Evolutionary conservation across 37 sponge, comb jelly and placozoan genomes (phyloP), one percentile per base, ranked within the genome.

Genomic region (Agelas oroides): DNA sequence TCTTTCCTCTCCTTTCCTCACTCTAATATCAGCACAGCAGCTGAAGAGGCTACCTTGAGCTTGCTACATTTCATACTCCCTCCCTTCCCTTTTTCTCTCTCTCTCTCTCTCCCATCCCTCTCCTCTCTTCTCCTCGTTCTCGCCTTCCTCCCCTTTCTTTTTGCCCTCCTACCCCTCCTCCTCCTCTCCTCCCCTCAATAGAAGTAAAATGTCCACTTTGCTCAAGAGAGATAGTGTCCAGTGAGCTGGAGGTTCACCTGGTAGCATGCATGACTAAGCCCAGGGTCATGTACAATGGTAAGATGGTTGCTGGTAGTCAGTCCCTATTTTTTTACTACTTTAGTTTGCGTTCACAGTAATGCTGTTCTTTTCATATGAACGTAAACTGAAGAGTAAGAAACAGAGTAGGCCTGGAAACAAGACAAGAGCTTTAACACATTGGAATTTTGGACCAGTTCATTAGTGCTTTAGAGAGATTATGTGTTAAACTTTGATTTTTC

Each of bases 171-270:
- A 0, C 25, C 18, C 36, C 27, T 33, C 55, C 54, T 55, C 24
- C 18, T 31, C 28, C 28, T 23, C 30, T 55, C 54, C 55, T 17
- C 18, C 30, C 27, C 56, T 2, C 31, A 38, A 37, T 38, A 92
- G 92, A 57, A 19, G 62, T 86, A 27, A 82, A 83, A 60, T 95
- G 96, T 64, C 96, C 96, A 23, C 37, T 92, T 57, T 95, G 96
- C 74, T 61, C 46, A 35, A 74, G 90, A 39, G 78, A 87, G 32
- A 38, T 95, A 53, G 23, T 71, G 27, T 81, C 90, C 20, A 70
- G 77, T 53, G 93, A 95, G 24, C 74, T 92, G 35, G 88, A 95
- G 72, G 81, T 59, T 0, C 96, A 95, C 63, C 62, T 92, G 56
- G 33, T 75, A 0, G 33, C 37, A 21, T 95, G 96, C 60, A 65